These are phyloP conservation scores for Thamnophis elegans DNA, from an alignment of 2,797 vertebrate species.

Conservation along the genomic window DNA sequence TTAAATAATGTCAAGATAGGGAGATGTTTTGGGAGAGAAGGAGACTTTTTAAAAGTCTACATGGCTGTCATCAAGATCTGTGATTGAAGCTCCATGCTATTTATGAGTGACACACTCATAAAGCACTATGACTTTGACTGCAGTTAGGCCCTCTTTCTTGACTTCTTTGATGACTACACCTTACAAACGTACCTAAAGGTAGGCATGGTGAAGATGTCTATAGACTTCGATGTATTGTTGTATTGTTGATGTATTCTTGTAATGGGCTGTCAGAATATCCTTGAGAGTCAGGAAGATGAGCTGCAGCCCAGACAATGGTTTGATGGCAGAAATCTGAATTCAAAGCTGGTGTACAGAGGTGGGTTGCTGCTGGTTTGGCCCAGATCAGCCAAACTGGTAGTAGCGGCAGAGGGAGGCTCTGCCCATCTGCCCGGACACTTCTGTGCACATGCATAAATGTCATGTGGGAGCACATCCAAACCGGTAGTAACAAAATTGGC, in stretches of 20 bases:
- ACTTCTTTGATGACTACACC: background rate
- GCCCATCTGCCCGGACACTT: too few relatives aligned
- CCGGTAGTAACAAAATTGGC: too few relatives aligned
- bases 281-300: background rate
- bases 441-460: too few relatives aligned
- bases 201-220: background rate
- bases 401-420: too few relatives aligned
- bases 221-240: background rate
- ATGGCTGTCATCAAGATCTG: background rate
- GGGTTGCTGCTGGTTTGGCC: too few relatives aligned
- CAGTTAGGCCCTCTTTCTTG: background rate
- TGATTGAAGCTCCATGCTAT: background rate
- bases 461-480: too few relatives aligned
- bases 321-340: background rate
- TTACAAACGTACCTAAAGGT: background rate
- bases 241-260: background rate
- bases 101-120: background rate
- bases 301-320: background rate
- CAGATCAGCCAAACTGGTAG: too few relatives aligned
- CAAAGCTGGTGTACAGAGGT: background rate
- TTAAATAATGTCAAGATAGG: background rate
- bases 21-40: background rate
- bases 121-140: background rate
- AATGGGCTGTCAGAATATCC: background rate
- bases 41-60: background rate